Conservation (phyloP, 2,888 invertebrate genomes). For the Mythimna loreyi region DNA sequence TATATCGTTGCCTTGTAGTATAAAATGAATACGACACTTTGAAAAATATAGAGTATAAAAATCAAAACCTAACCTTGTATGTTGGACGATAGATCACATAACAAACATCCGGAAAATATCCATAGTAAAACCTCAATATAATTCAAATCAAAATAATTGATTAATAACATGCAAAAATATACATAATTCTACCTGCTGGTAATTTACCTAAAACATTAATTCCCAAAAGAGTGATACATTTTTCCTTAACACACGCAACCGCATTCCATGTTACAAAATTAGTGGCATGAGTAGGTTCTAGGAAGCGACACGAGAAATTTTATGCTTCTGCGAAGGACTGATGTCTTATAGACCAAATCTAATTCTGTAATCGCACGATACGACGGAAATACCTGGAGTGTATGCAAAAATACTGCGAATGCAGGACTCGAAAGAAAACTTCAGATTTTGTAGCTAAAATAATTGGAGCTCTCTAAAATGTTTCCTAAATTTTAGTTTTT, state of each 20-base stretch:
- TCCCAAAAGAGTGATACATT: conserved; percentile 46
- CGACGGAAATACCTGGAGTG: conserved; percentile 55
- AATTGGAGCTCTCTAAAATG: conserved; percentile 1
- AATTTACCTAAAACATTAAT: conserved; percentile 29
- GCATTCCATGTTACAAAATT: conserved; percentile 65
- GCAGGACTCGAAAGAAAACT: not conserved
- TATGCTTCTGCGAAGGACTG: conserved; percentile 68
- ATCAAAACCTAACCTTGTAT: not conserved
- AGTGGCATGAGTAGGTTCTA: conserved; percentile 65
- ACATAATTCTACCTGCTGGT: conserved; percentile 15
- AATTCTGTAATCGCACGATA: conserved; percentile 58
- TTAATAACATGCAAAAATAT: conserved; percentile 41
- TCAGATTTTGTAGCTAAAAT: not conserved
- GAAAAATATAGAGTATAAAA: not conserved
- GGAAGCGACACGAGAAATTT: conserved; percentile 64
- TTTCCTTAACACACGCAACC: conserved; percentile 57
- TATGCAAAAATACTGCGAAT: conserved; percentile 44
- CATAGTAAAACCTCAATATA: conserved; percentile 11
- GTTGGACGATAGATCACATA: not conserved
- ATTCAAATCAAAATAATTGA: conserved; percentile 31
- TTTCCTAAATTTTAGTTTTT: not conserved
- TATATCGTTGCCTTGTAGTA: not conserved
- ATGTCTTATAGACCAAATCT: conserved; percentile 56
- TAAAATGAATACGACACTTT: no score
- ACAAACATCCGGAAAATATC: not conserved